Conservation (phyloP, 2,113 vertebrate species). For the Callospermophilus lateralis region DNA sequence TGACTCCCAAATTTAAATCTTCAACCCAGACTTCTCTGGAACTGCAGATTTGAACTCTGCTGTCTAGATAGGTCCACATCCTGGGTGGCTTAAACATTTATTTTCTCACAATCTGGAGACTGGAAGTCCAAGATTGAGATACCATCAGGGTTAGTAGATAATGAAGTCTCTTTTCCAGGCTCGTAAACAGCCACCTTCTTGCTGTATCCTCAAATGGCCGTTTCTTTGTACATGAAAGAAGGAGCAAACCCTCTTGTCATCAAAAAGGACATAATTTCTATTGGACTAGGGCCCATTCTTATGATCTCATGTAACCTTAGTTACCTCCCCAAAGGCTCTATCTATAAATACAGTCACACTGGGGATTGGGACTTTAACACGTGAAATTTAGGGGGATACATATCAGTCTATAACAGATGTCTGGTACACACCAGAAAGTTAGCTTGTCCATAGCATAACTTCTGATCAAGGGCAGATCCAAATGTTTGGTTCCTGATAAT, state of each 20-base stretch:
- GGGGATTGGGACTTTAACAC: neutral
- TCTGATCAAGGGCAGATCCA: neutral
- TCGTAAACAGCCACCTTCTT: neutral
- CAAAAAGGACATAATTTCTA: neutral
- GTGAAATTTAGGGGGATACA: neutral
- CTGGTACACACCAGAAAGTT: neutral
- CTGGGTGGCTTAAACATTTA: neutral
- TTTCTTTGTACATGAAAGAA: neutral
- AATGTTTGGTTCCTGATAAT: neutral
- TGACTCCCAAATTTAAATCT: neutral
- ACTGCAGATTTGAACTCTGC: neutral
- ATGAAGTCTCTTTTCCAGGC: neutral
- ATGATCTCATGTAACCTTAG: slow-evolving; percentile 15
- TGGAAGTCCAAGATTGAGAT: slow-evolving; percentile 15
- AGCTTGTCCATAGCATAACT: neutral
- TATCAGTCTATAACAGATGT: neutral
- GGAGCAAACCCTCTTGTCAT: neutral
- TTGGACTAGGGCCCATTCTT: neutral
- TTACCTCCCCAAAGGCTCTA: neutral
- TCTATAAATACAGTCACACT: neutral
- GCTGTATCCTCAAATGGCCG: neutral
- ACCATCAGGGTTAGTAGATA: neutral
- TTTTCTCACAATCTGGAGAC: neutral
- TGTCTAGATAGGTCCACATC: neutral
- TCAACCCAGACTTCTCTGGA: slow-evolving; percentile 23